Base-by-base conservation (phyloP, 2,113 vertebrate species). In the Notiomystis cincta region DNA sequence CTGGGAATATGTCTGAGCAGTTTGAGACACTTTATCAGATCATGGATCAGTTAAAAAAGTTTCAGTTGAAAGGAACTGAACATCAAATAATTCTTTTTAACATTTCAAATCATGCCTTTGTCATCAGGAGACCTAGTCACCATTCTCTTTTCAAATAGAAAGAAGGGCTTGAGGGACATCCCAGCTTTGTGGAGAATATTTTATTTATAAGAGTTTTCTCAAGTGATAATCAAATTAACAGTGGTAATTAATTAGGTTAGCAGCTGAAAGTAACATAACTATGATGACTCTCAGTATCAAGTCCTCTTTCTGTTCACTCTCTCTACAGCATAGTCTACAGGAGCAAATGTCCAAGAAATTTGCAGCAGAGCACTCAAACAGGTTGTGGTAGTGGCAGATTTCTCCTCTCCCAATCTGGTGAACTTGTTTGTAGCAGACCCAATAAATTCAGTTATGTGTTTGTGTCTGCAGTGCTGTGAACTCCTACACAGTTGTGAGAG, bases 131-230 rank as follows among this genome's bases (percentile, higher is more conserved):
- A 94, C 67, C 67, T 66, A 48, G 25, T 75, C 76, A 51, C 44
- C 51, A 75, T 48, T 37, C 22, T 60, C 51, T 76, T 80, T 86
- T 66, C 47, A 92, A 66, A 77, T 0, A 50, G 35, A 58, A 54
- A 62, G 82, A 75, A 51, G 9, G 70, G 15, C 75, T 85, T 90
- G 58, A 90, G 84, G 64, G 90, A 96, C 57, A 69, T 89, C 42
- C 40, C 65, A 78, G 10, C 60, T 75, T 78, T 35, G 22, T 25
- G 37, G 20, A 89, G 35, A 31, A 86, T 92, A 51, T 91, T 95
- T 96, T 91, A 93, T 91, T 91, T 75, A 51, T 69, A 69, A 69
- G 28, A 47, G 42, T 89, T 58, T 90, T 67, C 88, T 87, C 92
- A 90, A 94, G 69, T 42, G 51, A 65, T 70, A 67, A 89, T 83